These are phyloP conservation scores for Bergia sp. DNA, from an alignment of 92 coral and sea anemone genomes.

Conservation along the genomic window DNA sequence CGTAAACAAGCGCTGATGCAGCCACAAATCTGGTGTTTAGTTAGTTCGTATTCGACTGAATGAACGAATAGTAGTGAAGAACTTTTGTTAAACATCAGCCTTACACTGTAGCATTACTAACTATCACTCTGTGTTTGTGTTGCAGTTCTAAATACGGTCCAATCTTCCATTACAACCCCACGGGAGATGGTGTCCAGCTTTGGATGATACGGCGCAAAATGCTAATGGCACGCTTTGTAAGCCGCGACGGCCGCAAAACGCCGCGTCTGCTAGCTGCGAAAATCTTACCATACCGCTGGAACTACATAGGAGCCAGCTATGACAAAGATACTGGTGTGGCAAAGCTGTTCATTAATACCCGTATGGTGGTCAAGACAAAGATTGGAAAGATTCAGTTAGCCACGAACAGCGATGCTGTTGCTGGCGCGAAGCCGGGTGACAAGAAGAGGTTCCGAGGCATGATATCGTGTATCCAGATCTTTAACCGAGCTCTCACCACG, in stretches of 20 bases:
- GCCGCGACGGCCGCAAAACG: slow-evolving; percentile 72
- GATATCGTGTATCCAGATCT: slow-evolving; percentile 78
- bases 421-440: slow-evolving; percentile 75
- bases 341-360: slow-evolving; percentile 63
- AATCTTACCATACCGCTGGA: slow-evolving; percentile 64
- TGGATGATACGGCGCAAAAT: slow-evolving; percentile 68
- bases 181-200: slow-evolving; percentile 78
- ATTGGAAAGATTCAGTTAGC: slow-evolving; percentile 78
- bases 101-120: not conserved
- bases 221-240: slow-evolving; percentile 65
- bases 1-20: no score
- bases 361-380: slow-evolving; percentile 53
- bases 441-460: slow-evolving; percentile 64
- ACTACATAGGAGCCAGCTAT: slow-evolving; percentile 72
- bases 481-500: slow-evolving; percentile 61
- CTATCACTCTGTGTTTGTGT: not conserved
- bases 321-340: slow-evolving; percentile 69
- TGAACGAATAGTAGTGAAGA: no score
- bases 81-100: not conserved
- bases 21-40: no score
- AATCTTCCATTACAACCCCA: slow-evolving; percentile 81
- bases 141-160: slow-evolving; percentile 63
- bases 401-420: slow-evolving; percentile 74
- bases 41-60: no score
- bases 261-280: slow-evolving; percentile 54